Conservation (phyloP, 2,888 invertebrate genomes). For the Cepaea hortensis region DNA sequence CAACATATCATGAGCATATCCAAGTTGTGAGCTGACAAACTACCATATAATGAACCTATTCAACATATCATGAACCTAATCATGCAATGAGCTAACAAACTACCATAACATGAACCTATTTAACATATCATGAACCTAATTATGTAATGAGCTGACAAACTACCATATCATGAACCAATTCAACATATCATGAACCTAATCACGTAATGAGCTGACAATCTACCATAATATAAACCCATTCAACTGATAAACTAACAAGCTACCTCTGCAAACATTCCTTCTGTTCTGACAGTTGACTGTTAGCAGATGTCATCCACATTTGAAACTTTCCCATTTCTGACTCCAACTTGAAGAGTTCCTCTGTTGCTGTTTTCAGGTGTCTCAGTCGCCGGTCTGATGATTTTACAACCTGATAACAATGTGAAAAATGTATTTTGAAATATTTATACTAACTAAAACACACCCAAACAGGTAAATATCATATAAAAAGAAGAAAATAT, state of each 20-base stretch:
- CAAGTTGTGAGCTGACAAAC: too few species aligned
- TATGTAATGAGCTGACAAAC: too few species aligned
- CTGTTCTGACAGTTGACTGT: conserved; percentile 61
- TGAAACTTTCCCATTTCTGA: conserved; percentile 69
- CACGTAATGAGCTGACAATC: too few species aligned
- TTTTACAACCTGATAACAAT: conserved; percentile 60
- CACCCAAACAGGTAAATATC: neutral
- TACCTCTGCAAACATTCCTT: conserved; percentile 59
- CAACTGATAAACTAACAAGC: neutral
- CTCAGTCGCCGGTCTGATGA: conserved; percentile 65
- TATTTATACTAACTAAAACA: neutral
- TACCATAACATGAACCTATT: too few species aligned
- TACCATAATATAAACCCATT: too few species aligned
- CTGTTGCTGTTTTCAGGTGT: conserved; percentile 65
- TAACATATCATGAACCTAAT: too few species aligned
- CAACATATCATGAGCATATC: too few species aligned
- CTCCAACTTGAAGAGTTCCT: conserved; percentile 72
- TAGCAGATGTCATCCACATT: conserved; percentile 68
- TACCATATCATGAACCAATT: too few species aligned
- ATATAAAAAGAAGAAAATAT: neutral
- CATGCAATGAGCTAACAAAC: too few species aligned
- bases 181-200: too few species aligned
- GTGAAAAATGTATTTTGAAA: neutral
- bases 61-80: too few species aligned
- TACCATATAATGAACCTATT: too few species aligned